Evolutionary conservation across 2,797 vertebrate genomes (phyloP).

Genomic region (Cyclopterus lumpus): DNA sequence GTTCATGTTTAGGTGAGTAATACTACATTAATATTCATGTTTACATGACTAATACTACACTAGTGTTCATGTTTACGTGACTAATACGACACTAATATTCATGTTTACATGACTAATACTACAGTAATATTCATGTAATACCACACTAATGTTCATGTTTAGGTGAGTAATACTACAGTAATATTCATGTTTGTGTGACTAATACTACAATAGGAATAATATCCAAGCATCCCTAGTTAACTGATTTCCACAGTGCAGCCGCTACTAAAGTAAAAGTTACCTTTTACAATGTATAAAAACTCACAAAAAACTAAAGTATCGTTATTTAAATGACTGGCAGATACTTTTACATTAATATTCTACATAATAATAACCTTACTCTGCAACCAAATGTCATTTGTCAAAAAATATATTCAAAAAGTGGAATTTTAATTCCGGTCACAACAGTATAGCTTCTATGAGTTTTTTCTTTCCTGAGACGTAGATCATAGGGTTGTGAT

Average conservation of each 20-base stretch:
- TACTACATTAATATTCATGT: too few relatives aligned
- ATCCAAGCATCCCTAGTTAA: conserved; percentile 16
- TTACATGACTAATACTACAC: too few relatives aligned
- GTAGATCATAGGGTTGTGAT: neutral
- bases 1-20: too few relatives aligned
- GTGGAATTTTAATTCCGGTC: conserved; percentile 1
- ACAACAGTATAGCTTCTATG: neutral
- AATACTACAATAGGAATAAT: neutral
- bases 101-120: too few relatives aligned
- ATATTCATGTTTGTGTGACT: too few relatives aligned
- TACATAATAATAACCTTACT: neutral
- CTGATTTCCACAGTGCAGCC: neutral
- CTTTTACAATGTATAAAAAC: neutral
- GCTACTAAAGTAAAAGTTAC: neutral
- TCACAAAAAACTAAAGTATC: neutral
- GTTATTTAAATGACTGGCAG: conserved; percentile 13
- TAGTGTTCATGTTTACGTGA: too few relatives aligned
- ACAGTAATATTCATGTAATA: too few relatives aligned
- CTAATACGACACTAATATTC: too few relatives aligned
- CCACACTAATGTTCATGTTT: too few relatives aligned
- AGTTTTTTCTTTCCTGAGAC: conserved; percentile 5
- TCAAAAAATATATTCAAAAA: neutral
- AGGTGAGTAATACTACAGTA: too few relatives aligned
- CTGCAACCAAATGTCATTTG: neutral
- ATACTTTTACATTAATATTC: neutral